Conservation (phyloP, 2,888 invertebrate species). For the Apantesis nais region DNA sequence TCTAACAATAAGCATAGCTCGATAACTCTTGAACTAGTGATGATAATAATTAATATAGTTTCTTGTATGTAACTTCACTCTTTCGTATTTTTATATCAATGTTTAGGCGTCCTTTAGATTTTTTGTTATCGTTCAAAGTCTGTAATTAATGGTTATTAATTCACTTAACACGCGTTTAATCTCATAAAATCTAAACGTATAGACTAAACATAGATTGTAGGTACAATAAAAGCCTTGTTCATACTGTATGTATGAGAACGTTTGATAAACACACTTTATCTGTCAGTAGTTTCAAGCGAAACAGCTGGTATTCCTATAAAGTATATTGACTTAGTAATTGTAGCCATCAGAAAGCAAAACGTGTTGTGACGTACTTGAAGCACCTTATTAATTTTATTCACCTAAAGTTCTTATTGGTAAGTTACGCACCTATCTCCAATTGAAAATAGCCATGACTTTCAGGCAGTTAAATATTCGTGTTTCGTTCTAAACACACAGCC, state of each 20-base stretch:
- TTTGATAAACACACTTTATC: slow-evolving; percentile 32
- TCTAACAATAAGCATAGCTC: slow-evolving; percentile 54
- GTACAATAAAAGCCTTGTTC: slow-evolving; percentile 29
- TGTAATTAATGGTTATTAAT: slow-evolving; percentile 21
- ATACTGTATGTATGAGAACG: slow-evolving; percentile 19
- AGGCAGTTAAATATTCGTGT: neutral
- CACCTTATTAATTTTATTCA: slow-evolving; percentile 59
- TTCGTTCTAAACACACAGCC: no score
- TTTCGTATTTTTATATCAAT: neutral
- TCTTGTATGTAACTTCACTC: slow-evolving; percentile 5
- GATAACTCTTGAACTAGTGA: slow-evolving; percentile 31
- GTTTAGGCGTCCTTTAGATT: neutral
- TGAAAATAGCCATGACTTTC: slow-evolving; percentile 22
- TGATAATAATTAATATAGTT: slow-evolving; percentile 29
- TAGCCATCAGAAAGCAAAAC: slow-evolving; percentile 53
- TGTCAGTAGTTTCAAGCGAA: slow-evolving; percentile 19
- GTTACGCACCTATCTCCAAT: slow-evolving; percentile 33
- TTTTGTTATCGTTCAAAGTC: slow-evolving; percentile 26
- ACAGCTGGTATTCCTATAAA: slow-evolving; percentile 52
- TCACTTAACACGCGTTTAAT: slow-evolving; percentile 29
- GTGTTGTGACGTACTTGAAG: slow-evolving; percentile 52
- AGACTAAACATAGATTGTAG: neutral
- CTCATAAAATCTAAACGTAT: slow-evolving; percentile 18
- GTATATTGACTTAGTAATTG: slow-evolving; percentile 62
- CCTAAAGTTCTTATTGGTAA: slow-evolving; percentile 41